Base-by-base conservation (phyloP, 2,113 vertebrate genomes). In the Tragelaphus scriptus region DNA sequence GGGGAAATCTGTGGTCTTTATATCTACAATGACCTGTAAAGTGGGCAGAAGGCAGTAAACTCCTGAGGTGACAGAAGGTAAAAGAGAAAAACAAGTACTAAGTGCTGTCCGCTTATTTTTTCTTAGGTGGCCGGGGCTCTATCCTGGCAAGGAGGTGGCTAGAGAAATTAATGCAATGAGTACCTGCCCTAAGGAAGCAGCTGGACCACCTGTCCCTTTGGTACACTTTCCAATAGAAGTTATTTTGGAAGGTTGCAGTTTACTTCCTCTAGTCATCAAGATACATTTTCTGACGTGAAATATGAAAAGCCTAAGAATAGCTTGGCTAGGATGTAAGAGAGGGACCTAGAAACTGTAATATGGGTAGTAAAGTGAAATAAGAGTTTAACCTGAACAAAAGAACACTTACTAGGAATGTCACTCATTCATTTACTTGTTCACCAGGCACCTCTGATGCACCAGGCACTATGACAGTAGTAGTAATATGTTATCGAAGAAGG, bases 281-380 rank as follows among this genome's bases (percentile, higher is more conserved):
- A 97, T 32, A 80, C 15, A 87, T 51, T 94, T 85, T 93, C 53
- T 65, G n/a, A 94, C 79, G 21, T 90, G 17, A 93, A 95, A 80
- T 19, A 84, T 47, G 36, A 53, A 81, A 97, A 86, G 55, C 28
- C 40, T 92, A 87, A 56, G 16, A 89, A 90, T 4, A 94, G 28
- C 44, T 87, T 61, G 84, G 61, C 58, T 8, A 90, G 26, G 32
- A 94, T 25, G 1, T 47, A 94, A 91, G 28, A 44, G 4, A 90
- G 17, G 36, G 53, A 92, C 59, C 80, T 65, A 95, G 58, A 95
- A 92, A 90, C 25, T 86, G 25, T 81, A 81, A 75, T 56, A 92
- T 23, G 28, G 14, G 25, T 10, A 90, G 36, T 40, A 94, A 94
- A 86, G 11, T 32, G 17, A 90, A 94, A 75, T 2, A 63, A 17